These are phyloP conservation scores for Adelphocoris suturalis DNA, from an alignment of 2,888 invertebrate genomes.

Conservation along the genomic window DNA sequence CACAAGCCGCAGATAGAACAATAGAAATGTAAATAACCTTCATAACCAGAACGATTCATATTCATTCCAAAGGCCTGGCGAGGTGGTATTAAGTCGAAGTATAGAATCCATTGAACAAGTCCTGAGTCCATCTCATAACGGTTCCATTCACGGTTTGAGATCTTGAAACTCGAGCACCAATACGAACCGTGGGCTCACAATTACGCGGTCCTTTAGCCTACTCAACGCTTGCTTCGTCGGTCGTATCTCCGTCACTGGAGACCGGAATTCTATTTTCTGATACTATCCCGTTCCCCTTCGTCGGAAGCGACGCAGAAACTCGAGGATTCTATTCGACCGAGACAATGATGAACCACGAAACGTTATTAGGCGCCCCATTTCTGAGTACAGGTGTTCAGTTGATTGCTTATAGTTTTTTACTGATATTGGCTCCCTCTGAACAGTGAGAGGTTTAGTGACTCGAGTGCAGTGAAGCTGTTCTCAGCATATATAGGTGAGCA, in stretches of 20 bases:
- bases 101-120: background rate
- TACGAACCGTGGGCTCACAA: background rate
- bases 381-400: background rate
- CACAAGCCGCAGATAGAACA: no score
- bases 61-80: background rate
- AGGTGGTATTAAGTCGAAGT: background rate
- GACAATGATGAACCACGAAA: background rate
- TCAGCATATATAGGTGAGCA: no score
- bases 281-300: background rate
- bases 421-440: no score
- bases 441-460: no score
- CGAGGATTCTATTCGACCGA: slow-evolving; percentile 11
- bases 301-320: background rate
- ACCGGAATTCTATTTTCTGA: slow-evolving; percentile 8
- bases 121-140: background rate
- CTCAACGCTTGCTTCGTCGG: background rate
- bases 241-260: background rate
- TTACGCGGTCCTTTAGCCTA: background rate
- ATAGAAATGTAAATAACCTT: no score
- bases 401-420: background rate
- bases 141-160: background rate
- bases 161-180: slow-evolving; percentile 1
- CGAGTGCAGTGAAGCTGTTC: no score
- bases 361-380: background rate
- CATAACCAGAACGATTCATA: no score